These are phyloP conservation scores for Latrodectus hesperus DNA, from an alignment of 2,888 invertebrate species.

Conservation along the genomic window DNA sequence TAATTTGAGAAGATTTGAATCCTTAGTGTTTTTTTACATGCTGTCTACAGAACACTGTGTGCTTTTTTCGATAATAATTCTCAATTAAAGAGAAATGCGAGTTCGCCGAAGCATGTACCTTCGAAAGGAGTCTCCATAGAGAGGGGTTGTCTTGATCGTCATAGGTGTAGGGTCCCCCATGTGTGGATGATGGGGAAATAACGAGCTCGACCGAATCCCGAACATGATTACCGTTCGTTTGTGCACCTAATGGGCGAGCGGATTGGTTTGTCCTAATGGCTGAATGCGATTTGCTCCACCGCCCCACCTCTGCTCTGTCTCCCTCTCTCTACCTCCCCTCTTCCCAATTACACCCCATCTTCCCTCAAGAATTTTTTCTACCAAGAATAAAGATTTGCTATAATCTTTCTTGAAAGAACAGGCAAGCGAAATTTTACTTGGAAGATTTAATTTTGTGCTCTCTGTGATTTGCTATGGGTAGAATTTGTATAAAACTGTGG, in stretches of 20 bases:
- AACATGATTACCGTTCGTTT: slow-evolving; percentile 69
- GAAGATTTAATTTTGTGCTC: too few species aligned
- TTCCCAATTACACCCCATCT: slow-evolving; percentile 23
- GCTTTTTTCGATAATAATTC: too few species aligned
- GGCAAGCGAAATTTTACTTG: too few species aligned
- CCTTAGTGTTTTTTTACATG: too few species aligned
- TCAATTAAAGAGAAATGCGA: too few species aligned
- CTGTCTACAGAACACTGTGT: too few species aligned
- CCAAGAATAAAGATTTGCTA: not conserved
- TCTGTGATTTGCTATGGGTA: too few species aligned
- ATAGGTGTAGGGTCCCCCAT: slow-evolving; percentile 27
- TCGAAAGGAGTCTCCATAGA: not conserved
- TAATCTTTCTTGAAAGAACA: not conserved
- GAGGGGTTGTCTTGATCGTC: not conserved
- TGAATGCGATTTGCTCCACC: slow-evolving; percentile 63
- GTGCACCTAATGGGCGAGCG: slow-evolving; percentile 65
- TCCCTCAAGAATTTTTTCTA: not conserved
- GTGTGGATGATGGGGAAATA: slow-evolving; percentile 65
- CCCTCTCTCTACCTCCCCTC: not conserved
- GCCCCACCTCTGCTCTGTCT: slow-evolving; percentile 35
- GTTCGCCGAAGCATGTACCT: not conserved
- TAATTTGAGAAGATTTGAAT: too few species aligned
- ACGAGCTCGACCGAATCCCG: slow-evolving; percentile 66
- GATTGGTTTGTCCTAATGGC: slow-evolving; percentile 66
- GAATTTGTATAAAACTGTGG: too few species aligned